These are phyloP conservation scores for Cyprinodon variegatus DNA, from an alignment of 2,113 vertebrate species.

Conservation along the genomic window DNA sequence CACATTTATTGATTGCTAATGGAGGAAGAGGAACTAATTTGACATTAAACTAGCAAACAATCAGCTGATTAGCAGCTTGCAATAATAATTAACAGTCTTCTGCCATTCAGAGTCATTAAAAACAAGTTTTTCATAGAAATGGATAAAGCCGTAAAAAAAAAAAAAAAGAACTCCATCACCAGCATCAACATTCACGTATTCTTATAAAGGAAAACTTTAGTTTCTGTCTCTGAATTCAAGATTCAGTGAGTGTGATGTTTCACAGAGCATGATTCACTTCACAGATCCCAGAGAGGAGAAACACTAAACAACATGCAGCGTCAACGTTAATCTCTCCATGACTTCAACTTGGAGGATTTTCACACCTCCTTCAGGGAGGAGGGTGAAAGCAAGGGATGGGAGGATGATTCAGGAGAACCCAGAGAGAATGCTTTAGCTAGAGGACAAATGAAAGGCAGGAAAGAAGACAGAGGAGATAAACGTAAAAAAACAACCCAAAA, in stretches of 20 bases:
- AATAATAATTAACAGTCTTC: too few relatives aligned
- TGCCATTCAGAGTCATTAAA: too few relatives aligned
- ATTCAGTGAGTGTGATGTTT: conserved; percentile 36
- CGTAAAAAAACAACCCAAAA: conserved; percentile 3
- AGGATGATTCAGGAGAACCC: conserved; percentile 2
- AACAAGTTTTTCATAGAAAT: too few relatives aligned
- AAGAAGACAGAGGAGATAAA: background rate
- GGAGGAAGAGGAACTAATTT: too few relatives aligned
- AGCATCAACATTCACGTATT: too few relatives aligned
- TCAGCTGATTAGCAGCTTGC: too few relatives aligned
- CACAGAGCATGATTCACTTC: conserved; percentile 40
- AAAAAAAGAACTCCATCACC: too few relatives aligned
- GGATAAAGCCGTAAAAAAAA: too few relatives aligned
- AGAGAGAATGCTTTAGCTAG: background rate
- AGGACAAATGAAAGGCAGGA: background rate
- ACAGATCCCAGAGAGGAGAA: conserved; percentile 18
- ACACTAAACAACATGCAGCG: conserved; percentile 7
- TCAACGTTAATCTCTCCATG: conserved; percentile 7
- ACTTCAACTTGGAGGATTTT: conserved; percentile 30
- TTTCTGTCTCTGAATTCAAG: background rate
- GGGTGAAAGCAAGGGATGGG: background rate
- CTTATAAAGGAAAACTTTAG: background rate
- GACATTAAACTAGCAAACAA: too few relatives aligned
- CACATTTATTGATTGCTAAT: too few relatives aligned
- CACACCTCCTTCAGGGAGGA: conserved; percentile 16